phyloP scores from a whole-genome alignment of 2,113 vertebrate genomes.

The Megaleporinus macrocephalus region DNA sequence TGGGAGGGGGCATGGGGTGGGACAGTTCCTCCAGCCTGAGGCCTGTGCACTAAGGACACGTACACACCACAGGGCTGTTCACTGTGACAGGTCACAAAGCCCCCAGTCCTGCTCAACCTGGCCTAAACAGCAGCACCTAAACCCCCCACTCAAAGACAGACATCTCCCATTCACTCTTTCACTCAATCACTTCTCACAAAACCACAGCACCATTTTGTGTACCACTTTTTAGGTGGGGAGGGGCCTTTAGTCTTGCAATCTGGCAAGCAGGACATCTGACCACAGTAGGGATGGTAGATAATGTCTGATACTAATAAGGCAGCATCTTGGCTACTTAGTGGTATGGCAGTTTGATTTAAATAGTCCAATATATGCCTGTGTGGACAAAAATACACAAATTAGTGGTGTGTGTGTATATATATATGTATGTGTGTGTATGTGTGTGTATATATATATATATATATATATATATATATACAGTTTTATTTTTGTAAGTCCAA shows the following conservation, averaged over 20 bases:
- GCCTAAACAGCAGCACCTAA: slow-evolving; percentile 56
- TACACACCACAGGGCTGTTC: slow-evolving; percentile 61
- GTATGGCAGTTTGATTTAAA: background rate
- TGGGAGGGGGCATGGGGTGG: slow-evolving; percentile 56
- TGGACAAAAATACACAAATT: too few relatives aligned
- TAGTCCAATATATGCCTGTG: background rate
- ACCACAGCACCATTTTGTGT: slow-evolving; percentile 27
- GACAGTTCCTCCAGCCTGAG: slow-evolving; percentile 58
- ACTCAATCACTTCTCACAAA: slow-evolving; percentile 53
- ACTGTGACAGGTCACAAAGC: slow-evolving; percentile 61
- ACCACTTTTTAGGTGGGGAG: background rate
- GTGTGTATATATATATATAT: too few relatives aligned
- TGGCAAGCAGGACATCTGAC: slow-evolving; percentile 26
- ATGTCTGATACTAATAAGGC: background rate
- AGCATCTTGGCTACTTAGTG: background rate
- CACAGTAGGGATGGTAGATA: background rate
- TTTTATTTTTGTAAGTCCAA: too few relatives aligned
- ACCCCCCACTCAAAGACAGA: slow-evolving; percentile 49
- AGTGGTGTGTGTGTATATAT: too few relatives aligned
- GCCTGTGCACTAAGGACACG: slow-evolving; percentile 63
- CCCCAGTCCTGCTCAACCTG: slow-evolving; percentile 54
- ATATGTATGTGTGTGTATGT: too few relatives aligned
- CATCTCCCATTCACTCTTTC: slow-evolving; percentile 25
- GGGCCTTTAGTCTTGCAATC: slow-evolving; percentile 12
- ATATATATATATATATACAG: too few relatives aligned